Percentiles rank a stretch among this genome's conserved stretches.
Conservation (phyloP, 2,888 invertebrate species). For the Luffia ferchaultella region DNA sequence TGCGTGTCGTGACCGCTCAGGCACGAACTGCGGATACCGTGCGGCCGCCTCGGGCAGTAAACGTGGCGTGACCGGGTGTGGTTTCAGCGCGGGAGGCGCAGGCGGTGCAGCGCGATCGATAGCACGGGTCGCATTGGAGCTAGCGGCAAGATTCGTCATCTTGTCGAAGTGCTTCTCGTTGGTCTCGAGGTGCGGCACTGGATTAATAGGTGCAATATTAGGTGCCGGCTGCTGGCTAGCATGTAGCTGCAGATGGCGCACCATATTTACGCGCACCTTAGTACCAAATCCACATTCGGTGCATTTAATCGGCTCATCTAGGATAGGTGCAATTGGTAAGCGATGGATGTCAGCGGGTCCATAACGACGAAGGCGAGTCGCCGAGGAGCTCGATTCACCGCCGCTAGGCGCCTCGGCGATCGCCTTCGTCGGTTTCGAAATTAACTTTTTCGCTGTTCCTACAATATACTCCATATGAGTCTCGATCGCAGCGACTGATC, state of each 20-base stretch:
- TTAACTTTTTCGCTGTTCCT: background rate
- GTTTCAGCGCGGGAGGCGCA: conserved; percentile 14
- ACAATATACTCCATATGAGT: conserved; percentile 1
- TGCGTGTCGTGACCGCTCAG: conserved; percentile 67
- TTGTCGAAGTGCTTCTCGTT: conserved; percentile 85
- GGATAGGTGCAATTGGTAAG: conserved; percentile 72
- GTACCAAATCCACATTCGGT: conserved; percentile 73
- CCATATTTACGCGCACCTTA: conserved; percentile 76
- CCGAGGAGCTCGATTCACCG: conserved; percentile 1
- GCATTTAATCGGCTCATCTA: conserved; percentile 69
- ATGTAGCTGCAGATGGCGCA: conserved; percentile 75
- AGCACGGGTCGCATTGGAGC: conserved; percentile 43
- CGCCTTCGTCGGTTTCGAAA: conserved; percentile 9
- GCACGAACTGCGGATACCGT: conserved; percentile 55
- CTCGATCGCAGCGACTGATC: background rate
- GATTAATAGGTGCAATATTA: conserved; percentile 78
- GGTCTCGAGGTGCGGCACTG: conserved; percentile 80
- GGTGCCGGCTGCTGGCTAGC: conserved; percentile 70
- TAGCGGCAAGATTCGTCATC: conserved; percentile 85
- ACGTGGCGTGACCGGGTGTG: conserved; percentile 12
- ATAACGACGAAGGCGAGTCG: conserved; percentile 34
- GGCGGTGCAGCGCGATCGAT: conserved; percentile 49
- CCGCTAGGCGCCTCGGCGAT: background rate
- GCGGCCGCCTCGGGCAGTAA: conserved; percentile 26
- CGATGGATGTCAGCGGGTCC: conserved; percentile 69